A percentile compares a stretch with the other conserved stretches of the same genome.
phyloP scores from a whole-genome alignment of 2,888 invertebrate genomes.

The Scaptomyza reducta region DNA sequence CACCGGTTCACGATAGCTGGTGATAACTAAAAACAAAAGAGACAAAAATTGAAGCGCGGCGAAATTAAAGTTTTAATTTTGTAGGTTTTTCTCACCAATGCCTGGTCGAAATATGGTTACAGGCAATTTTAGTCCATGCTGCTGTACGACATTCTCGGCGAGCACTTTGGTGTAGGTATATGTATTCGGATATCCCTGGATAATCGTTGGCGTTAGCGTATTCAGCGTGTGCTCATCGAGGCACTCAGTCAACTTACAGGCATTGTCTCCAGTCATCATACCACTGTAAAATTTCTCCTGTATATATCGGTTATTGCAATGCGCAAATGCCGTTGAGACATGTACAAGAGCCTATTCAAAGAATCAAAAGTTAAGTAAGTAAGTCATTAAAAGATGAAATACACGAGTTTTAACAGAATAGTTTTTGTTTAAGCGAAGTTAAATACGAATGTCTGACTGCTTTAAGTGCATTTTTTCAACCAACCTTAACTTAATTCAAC shows the following conservation, averaged over 20 bases:
- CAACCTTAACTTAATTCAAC: too few species aligned
- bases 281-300: constrained; percentile 84
- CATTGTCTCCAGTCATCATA: constrained; percentile 83
- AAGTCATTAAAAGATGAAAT: background rate
- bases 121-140: constrained; percentile 87
- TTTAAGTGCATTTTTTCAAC: too few species aligned
- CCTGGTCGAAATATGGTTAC: constrained; percentile 89
- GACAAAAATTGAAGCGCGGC: background rate
- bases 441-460: too few species aligned
- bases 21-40: constrained; percentile 82
- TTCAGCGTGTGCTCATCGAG: constrained; percentile 84
- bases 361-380: too few species aligned
- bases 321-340: constrained; percentile 89
- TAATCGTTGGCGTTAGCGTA: constrained; percentile 81
- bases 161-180: constrained; percentile 91
- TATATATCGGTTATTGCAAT: constrained; percentile 85
- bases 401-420: background rate
- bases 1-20: constrained; percentile 85
- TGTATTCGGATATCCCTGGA: constrained; percentile 87
- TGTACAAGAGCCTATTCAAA: constrained; percentile 85
- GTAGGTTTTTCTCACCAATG: constrained; percentile 85
- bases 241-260: constrained; percentile 83
- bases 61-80: background rate
- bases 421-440: background rate
- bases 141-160: constrained; percentile 87